Evolutionary conservation across 2,113 vertebrate genomes (phyloP).

Genomic region (Panthera uncia): DNA sequence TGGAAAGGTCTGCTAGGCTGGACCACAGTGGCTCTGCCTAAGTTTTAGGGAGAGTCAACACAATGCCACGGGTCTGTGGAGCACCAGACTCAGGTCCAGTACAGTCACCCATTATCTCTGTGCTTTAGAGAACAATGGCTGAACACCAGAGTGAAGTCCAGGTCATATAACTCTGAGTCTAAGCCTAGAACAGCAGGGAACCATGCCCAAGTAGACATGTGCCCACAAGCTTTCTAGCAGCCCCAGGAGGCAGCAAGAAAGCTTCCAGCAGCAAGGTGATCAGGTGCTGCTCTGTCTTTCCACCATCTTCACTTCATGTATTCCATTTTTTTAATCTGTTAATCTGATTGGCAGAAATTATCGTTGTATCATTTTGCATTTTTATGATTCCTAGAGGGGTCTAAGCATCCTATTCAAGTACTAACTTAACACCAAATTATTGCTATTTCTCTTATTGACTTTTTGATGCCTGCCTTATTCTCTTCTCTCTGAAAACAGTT

Average conservation of each 20-base stretch:
- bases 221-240: background rate
- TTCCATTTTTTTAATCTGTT: background rate
- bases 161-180: background rate
- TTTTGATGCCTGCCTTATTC: background rate
- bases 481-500: background rate
- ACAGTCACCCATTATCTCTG: background rate
- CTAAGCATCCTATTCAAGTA: background rate
- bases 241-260: background rate
- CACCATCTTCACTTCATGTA: too few relatives aligned
- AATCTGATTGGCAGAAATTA: background rate
- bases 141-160: background rate
- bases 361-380: background rate
- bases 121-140: background rate
- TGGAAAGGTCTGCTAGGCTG: background rate
- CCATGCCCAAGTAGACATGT: rapidly evolving
- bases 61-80: background rate
- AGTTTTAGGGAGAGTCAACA: background rate
- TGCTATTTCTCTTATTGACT: background rate
- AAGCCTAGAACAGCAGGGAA: background rate
- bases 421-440: background rate
- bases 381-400: background rate
- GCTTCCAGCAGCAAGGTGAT: background rate
- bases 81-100: background rate
- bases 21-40: background rate
- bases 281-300: background rate